Conservation (phyloP, 1,140 invertebrate species). For the Drosophila bipectinata region DNA sequence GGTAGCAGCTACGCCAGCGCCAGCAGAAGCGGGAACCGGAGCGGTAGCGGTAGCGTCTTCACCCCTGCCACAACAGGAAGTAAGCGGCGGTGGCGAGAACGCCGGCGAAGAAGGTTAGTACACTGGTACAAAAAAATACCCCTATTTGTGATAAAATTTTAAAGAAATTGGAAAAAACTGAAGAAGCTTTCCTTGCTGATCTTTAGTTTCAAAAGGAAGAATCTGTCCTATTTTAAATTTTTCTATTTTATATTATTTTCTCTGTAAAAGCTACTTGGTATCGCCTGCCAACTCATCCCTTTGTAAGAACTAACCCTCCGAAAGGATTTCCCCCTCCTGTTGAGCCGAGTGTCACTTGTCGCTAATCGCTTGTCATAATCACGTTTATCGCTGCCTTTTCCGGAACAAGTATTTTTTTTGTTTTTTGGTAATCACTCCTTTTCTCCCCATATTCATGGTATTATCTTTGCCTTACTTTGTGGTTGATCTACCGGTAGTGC, state of each 20-base stretch:
- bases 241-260: too few species aligned
- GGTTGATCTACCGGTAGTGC: conserved; percentile 45
- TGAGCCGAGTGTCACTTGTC: conserved; percentile 75
- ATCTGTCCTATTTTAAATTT: too few species aligned
- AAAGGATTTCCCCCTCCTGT: conserved; percentile 24
- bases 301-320: neutral
- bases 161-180: too few species aligned
- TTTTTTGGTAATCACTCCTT: conserved; percentile 29
- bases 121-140: conserved; percentile 24
- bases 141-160: too few species aligned
- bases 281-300: conserved; percentile 16
- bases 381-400: conserved; percentile 72
- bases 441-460: conserved; percentile 34
- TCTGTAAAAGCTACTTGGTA: neutral
- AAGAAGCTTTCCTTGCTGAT: too few species aligned
- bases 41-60: conserved; percentile 38
- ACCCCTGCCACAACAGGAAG: conserved; percentile 65
- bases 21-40: conserved; percentile 18
- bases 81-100: conserved; percentile 45
- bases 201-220: too few species aligned
- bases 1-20: conserved; percentile 7
- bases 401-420: conserved; percentile 36
- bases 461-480: conserved; percentile 54
- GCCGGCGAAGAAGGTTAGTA: conserved; percentile 65
- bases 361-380: conserved; percentile 76